Conservation (phyloP, 2,797 vertebrate species). For the Sternarchorhynchus goeldii region DNA sequence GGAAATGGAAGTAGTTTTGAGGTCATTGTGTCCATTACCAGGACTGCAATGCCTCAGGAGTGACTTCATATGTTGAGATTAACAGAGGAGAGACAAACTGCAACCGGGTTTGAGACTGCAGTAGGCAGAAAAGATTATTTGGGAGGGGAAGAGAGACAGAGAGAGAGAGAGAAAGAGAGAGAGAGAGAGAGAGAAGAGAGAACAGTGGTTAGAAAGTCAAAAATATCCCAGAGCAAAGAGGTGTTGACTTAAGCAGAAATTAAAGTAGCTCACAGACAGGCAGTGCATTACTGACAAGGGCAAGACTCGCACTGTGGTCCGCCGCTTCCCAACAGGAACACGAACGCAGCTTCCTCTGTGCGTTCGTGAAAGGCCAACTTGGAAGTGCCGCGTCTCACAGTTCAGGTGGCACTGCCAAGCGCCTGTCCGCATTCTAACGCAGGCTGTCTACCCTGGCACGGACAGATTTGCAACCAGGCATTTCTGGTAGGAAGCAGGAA, state of each 20-base stretch:
- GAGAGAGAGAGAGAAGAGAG: not conserved
- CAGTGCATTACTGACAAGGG: not conserved
- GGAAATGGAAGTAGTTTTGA: slow-evolving; percentile 12
- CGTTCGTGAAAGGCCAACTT: too few relatives aligned
- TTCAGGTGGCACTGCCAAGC: too few relatives aligned
- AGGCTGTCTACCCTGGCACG: too few relatives aligned
- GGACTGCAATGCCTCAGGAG: not conserved
- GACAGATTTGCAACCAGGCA: too few relatives aligned
- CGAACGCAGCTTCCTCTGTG: not conserved
- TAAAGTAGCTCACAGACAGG: not conserved
- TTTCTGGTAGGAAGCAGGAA: too few relatives aligned
- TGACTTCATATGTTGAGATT: not conserved
- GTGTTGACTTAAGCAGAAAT: slow-evolving; percentile 1
- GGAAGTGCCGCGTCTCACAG: too few relatives aligned
- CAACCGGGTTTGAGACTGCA: not conserved
- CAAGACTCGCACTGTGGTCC: not conserved
- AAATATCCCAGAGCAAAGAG: slow-evolving; percentile 10
- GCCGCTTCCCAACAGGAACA: too few relatives aligned
- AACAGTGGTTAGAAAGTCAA: slow-evolving; percentile 45
- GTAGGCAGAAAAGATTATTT: slow-evolving; percentile 13
- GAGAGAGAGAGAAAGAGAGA: too few relatives aligned
- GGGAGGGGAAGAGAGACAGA: slow-evolving; percentile 32
- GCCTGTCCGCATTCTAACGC: too few relatives aligned
- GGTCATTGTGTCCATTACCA: slow-evolving; percentile 23
- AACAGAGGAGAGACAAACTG: not conserved